These are phyloP conservation scores for Reticulitermes lucifugus DNA, from an alignment of 2,888 invertebrate species.

Conservation along the genomic window DNA sequence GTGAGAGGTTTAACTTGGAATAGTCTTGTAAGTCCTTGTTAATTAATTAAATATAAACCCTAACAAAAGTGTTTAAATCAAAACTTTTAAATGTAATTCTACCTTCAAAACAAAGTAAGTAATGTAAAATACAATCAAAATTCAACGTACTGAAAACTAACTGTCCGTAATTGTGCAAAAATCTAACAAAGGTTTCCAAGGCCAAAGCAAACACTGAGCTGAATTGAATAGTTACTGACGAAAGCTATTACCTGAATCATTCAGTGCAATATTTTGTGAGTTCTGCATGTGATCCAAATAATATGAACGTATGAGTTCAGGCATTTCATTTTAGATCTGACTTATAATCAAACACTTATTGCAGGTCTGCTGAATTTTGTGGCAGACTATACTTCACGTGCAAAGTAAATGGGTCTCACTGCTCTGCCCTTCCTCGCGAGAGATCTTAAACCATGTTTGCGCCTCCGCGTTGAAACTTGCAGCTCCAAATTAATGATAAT, in stretches of 20 bases:
- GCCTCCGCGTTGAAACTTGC: slow-evolving; percentile 12
- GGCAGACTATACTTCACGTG: neutral
- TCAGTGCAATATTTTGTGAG: too few species aligned
- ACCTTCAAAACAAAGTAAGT: too few species aligned
- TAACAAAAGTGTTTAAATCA: too few species aligned
- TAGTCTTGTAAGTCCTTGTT: too few species aligned
- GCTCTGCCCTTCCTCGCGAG: slow-evolving; percentile 9
- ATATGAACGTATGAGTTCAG: neutral
- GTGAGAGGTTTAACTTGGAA: too few species aligned
- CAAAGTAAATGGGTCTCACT: slow-evolving; percentile 19
- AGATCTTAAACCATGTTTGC: slow-evolving; percentile 25
- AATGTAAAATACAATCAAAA: too few species aligned
- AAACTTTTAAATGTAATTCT: too few species aligned
- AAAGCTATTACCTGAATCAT: neutral
- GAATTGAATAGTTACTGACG: neutral
- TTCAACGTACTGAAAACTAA: too few species aligned
- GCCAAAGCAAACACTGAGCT: neutral
- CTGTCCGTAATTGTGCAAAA: too few species aligned
- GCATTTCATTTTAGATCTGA: neutral
- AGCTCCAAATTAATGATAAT: slow-evolving; percentile 25
- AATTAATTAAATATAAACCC: too few species aligned
- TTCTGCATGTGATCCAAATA: neutral
- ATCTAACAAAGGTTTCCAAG: too few species aligned
- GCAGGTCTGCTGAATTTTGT: neutral
- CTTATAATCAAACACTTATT: neutral